These are phyloP conservation scores for Acrossocheilus wenchowensis DNA, from an alignment of 2,797 vertebrate species.

Conservation along the genomic window DNA sequence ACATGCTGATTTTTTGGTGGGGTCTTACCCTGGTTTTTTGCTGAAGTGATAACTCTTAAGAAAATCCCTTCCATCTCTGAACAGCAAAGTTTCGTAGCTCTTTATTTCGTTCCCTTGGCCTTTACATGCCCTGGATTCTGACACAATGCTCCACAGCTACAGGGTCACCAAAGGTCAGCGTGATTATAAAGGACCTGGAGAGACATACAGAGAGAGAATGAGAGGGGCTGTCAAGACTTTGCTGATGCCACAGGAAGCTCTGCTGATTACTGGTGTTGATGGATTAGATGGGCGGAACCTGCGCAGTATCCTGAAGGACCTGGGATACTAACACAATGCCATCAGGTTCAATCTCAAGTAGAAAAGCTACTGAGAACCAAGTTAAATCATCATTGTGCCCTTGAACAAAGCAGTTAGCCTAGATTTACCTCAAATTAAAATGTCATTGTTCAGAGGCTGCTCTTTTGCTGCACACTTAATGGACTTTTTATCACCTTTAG, in stretches of 20 bases:
- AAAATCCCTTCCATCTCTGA: slow-evolving; percentile 2
- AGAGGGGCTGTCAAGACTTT: slow-evolving; percentile 34
- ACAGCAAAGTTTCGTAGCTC: not conserved
- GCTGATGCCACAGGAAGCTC: slow-evolving; percentile 45
- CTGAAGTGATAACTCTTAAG: slow-evolving; percentile 27
- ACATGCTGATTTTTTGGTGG: not conserved
- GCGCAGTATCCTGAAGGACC: slow-evolving; percentile 31
- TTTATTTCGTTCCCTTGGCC: slow-evolving; percentile 20
- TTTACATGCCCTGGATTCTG: slow-evolving; percentile 46
- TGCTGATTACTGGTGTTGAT: slow-evolving; percentile 40
- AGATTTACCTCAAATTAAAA: not conserved
- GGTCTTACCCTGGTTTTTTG: slow-evolving; percentile 7
- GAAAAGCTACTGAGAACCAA: not conserved
- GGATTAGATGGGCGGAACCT: slow-evolving; percentile 32
- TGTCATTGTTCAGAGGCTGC: not conserved
- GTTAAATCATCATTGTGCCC: not conserved
- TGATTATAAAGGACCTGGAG: slow-evolving; percentile 38
- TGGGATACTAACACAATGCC: slow-evolving; percentile 16
- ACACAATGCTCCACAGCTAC: slow-evolving; percentile 35
- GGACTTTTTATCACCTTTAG: not conserved
- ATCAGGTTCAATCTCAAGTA: slow-evolving; percentile 44
- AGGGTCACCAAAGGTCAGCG: slow-evolving; percentile 40
- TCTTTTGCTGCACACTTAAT: not conserved
- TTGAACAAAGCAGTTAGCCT: slow-evolving; percentile 8
- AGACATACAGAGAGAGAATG: slow-evolving; percentile 27